These are phyloP conservation scores for Nasonia oneida DNA, from an alignment of 2,888 invertebrate species.

Conservation along the genomic window DNA sequence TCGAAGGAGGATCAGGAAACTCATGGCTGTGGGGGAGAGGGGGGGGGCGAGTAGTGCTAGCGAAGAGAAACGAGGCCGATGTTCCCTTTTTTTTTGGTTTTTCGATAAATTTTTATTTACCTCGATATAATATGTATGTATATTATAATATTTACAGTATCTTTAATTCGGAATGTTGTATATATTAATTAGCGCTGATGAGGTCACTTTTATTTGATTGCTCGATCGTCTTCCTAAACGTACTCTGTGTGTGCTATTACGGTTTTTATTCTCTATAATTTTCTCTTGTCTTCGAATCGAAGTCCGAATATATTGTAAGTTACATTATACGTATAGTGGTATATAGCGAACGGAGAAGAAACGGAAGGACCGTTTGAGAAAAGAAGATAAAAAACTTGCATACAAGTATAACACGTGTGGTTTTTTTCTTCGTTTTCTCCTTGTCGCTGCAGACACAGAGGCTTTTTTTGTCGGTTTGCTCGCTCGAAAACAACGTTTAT, in stretches of 20 bases:
- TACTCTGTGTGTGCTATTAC: slow-evolving; percentile 44
- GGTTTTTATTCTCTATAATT: background rate
- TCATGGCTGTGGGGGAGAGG: background rate
- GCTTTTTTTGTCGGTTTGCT: background rate
- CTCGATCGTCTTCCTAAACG: slow-evolving; percentile 57
- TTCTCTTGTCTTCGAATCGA: background rate
- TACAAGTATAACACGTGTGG: background rate
- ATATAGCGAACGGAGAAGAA: slow-evolving; percentile 43
- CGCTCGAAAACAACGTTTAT: slow-evolving; percentile 52
- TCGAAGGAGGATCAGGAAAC: slow-evolving; percentile 1
- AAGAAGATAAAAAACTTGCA: slow-evolving; percentile 30
- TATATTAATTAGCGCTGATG: slow-evolving; percentile 60
- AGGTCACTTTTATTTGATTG: slow-evolving; percentile 64
- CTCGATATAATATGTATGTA: slow-evolving; percentile 32
- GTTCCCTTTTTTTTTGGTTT: slow-evolving; percentile 1
- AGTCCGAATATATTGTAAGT: slow-evolving; percentile 35
- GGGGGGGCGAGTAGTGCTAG: background rate
- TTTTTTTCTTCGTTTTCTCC: slow-evolving; percentile 18
- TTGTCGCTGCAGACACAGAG: slow-evolving; percentile 35
- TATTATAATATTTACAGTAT: slow-evolving; percentile 61
- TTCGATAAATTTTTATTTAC: slow-evolving; percentile 57
- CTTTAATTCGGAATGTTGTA: slow-evolving; percentile 63
- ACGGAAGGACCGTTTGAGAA: slow-evolving; percentile 45
- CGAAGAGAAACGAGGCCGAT: slow-evolving; percentile 5
- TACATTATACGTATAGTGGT: slow-evolving; percentile 27